phyloP scores from a whole-genome alignment of 2,888 invertebrate species.

The Ceraclea dissimilis region DNA sequence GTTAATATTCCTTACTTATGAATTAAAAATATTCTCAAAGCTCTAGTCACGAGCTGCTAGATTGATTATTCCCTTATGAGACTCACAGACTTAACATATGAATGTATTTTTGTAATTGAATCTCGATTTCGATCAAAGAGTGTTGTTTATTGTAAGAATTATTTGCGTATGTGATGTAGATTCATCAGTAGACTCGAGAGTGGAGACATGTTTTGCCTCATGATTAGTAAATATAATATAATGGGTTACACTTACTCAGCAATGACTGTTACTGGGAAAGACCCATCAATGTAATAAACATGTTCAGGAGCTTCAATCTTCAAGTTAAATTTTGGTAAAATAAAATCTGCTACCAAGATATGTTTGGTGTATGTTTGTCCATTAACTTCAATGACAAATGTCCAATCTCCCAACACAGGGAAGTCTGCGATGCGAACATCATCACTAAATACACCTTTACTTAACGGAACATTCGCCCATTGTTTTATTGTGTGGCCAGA shows the following conservation, averaged over 20 bases:
- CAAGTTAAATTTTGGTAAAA: conserved; percentile 90
- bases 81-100: too few relatives aligned
- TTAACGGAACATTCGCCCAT: conserved; percentile 60
- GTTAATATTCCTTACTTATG: background rate
- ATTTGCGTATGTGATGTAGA: too few relatives aligned
- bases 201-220: too few relatives aligned
- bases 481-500: conserved; percentile 75
- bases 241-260: conserved; percentile 63
- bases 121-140: too few relatives aligned
- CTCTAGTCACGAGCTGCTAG: too few relatives aligned
- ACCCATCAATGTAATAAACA: conserved; percentile 71
- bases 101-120: too few relatives aligned
- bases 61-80: too few relatives aligned
- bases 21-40: background rate
- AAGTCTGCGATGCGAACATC: conserved; percentile 71
- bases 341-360: conserved; percentile 82
- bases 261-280: conserved; percentile 69
- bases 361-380: conserved; percentile 59
- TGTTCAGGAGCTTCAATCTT: conserved; percentile 75
- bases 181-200: too few relatives aligned
- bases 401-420: conserved; percentile 85
- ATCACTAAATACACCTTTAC: conserved; percentile 67
- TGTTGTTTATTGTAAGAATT: too few relatives aligned
- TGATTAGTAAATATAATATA: too few relatives aligned
- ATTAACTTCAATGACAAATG: conserved; percentile 41